phyloP scores from a whole-genome alignment of 2,888 invertebrate genomes.

The Dryomyza anilis region DNA sequence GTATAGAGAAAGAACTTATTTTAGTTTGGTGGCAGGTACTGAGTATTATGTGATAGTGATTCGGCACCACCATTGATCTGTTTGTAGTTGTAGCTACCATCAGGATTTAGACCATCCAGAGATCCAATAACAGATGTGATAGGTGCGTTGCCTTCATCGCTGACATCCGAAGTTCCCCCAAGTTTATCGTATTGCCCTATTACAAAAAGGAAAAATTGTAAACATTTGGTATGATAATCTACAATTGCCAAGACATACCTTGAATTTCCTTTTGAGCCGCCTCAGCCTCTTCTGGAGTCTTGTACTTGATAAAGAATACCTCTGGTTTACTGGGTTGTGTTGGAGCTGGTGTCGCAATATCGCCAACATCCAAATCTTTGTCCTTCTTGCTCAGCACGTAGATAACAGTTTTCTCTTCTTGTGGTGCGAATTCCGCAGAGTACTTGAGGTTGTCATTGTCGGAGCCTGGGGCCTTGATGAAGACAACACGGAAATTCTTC shows the following conservation, averaged over 20 bases:
- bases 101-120: conserved; percentile 52
- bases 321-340: conserved; percentile 59
- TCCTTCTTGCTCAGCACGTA: conserved; percentile 60
- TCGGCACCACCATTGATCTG: conserved; percentile 31
- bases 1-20: too few species aligned
- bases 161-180: conserved; percentile 52
- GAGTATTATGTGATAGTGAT: neutral
- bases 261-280: conserved; percentile 60
- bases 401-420: conserved; percentile 61
- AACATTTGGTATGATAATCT: too few species aligned
- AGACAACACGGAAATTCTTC: conserved; percentile 59
- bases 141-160: conserved; percentile 52
- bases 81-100: conserved; percentile 54
- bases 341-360: conserved; percentile 57
- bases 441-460: conserved; percentile 50
- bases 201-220: conserved; percentile 7
- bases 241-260: conserved; percentile 39
- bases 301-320: conserved; percentile 62
- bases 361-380: conserved; percentile 50
- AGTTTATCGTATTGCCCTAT: conserved; percentile 53
- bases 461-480: conserved; percentile 57
- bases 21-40: neutral
- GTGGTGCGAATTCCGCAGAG: conserved; percentile 56
- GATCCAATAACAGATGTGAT: conserved; percentile 53
- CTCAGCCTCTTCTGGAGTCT: conserved; percentile 57